phyloP scores from a whole-genome alignment of 2,113 vertebrate genomes.

The Petrocephalus microphthalmus region DNA sequence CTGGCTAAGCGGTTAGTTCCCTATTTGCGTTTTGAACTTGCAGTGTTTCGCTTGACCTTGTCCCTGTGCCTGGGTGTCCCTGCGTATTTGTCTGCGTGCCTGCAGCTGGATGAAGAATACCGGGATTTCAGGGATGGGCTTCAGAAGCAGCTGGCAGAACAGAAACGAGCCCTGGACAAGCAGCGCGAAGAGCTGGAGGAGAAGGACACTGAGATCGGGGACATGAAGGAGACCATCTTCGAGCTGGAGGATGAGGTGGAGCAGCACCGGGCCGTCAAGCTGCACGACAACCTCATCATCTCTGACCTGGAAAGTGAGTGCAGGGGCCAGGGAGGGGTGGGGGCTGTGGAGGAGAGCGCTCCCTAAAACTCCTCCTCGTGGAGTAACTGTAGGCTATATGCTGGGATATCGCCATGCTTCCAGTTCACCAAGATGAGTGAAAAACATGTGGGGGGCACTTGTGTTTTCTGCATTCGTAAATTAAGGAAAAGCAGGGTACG shows the following conservation, averaged over 20 bases:
- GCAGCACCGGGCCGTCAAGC: slow-evolving; percentile 88
- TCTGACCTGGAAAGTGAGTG: slow-evolving; percentile 88
- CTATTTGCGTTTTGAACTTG: neutral
- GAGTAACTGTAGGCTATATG: neutral
- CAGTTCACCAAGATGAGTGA: neutral
- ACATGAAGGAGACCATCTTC: slow-evolving; percentile 96
- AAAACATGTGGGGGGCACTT: neutral
- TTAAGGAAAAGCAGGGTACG: neutral
- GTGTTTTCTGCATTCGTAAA: neutral
- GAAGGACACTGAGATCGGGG: slow-evolving; percentile 81
- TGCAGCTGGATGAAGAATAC: slow-evolving; percentile 81
- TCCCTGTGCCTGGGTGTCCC: slow-evolving; percentile 6
- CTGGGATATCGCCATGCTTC: neutral
- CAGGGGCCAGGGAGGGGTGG: neutral
- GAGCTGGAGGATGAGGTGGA: slow-evolving; percentile 94
- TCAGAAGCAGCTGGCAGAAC: slow-evolving; percentile 79
- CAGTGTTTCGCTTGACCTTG: neutral
- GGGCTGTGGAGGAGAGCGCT: neutral
- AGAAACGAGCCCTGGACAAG: slow-evolving; percentile 75
- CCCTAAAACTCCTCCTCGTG: neutral
- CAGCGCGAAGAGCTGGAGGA: slow-evolving; percentile 76
- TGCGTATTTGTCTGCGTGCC: neutral
- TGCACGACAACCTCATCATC: slow-evolving; percentile 92
- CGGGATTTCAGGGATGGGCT: slow-evolving; percentile 78
- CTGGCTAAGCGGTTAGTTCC: neutral